Conservation (phyloP, 92 coral and sea anemone genomes). For the Muricea muricata region DNA sequence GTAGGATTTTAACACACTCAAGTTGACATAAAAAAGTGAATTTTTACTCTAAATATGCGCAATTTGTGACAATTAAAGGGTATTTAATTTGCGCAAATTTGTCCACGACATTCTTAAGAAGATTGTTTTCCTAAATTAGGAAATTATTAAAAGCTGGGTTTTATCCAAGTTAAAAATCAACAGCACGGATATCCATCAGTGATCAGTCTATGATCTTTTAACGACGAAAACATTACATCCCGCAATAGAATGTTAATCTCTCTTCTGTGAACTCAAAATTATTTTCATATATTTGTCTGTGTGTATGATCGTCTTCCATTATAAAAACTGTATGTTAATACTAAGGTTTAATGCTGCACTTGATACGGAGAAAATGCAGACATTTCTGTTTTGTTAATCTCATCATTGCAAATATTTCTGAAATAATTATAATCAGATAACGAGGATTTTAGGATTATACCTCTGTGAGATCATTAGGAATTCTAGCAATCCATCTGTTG, state of each 20-base stretch:
- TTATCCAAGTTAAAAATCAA: constrained; percentile 8
- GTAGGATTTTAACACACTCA: background rate
- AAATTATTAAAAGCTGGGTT: constrained; percentile 3
- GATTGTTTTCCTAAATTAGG: constrained; percentile 18
- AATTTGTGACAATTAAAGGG: background rate
- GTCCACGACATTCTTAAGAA: background rate
- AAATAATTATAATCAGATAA: constrained; percentile 18
- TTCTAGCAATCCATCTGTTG: background rate
- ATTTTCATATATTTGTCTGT: background rate
- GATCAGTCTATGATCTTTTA: background rate
- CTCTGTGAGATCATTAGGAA: background rate
- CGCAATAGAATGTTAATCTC: background rate
- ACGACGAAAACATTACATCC: background rate
- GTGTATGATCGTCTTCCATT: background rate
- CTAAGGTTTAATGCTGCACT: background rate
- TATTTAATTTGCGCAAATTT: background rate
- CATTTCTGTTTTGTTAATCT: constrained; percentile 7
- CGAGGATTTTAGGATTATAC: constrained; percentile 1
- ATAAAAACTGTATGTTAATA: background rate
- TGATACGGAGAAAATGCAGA: background rate
- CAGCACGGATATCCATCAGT: background rate
- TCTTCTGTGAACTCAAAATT: background rate
- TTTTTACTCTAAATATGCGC: background rate
- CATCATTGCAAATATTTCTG: constrained; percentile 16
- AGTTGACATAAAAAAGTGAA: background rate